A percentile compares a stretch with the other conserved stretches of the same genome.
Evolutionary conservation across 2,797 vertebrate species (phyloP).

Genomic region (Platalea minor): DNA sequence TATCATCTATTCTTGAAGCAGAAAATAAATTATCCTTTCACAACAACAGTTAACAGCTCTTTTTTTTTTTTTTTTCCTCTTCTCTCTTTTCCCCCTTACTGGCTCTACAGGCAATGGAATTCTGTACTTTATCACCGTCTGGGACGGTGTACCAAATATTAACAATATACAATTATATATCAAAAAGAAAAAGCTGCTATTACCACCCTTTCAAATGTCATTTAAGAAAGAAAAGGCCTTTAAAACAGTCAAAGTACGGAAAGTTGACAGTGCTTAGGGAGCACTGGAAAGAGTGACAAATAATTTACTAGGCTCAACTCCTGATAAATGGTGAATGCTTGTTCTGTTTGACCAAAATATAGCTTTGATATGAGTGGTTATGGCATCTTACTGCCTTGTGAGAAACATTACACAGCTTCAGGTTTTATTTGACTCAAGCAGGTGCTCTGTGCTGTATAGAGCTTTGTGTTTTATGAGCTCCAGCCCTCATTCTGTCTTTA

Average conservation of each 20-base stretch:
- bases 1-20: background rate
- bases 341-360: slow-evolving; percentile 36
- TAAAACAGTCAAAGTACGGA: background rate
- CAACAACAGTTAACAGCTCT: background rate
- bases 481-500: background rate
- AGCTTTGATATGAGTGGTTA: slow-evolving; percentile 30
- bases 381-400: slow-evolving; percentile 18
- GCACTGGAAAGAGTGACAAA: background rate
- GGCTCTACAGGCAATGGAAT: background rate
- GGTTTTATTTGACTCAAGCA: slow-evolving; percentile 13
- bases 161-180: background rate
- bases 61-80: background rate
- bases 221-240: background rate
- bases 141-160: background rate
- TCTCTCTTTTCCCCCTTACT: background rate
- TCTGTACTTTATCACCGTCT: background rate
- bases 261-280: background rate
- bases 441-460: background rate
- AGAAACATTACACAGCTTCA: slow-evolving; percentile 9
- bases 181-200: background rate
- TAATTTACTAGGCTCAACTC: slow-evolving; percentile 12
- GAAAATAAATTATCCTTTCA: background rate
- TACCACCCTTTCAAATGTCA: background rate
- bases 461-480: background rate
- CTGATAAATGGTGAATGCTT: slow-evolving; percentile 35